Evolutionary conservation across 2,888 invertebrate genomes (phyloP).

Genomic region (Drosophila paramelanica): DNA sequence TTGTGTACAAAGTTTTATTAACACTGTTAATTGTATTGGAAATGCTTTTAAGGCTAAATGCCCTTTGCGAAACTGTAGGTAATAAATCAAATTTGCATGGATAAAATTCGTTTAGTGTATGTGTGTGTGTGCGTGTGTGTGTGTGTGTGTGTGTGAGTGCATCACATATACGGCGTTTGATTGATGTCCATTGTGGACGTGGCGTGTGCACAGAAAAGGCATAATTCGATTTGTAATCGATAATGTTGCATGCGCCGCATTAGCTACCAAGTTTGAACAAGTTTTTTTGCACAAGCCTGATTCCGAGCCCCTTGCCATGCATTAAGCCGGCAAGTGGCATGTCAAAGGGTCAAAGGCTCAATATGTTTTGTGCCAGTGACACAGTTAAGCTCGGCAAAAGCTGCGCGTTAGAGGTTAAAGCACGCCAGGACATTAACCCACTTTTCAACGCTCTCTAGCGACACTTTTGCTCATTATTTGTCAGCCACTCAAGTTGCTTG

Average conservation of each 20-base stretch:
- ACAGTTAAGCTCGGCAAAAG: slow-evolving; percentile 51
- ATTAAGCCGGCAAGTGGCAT: slow-evolving; percentile 35
- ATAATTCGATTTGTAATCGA: slow-evolving; percentile 72
- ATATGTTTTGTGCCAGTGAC: slow-evolving; percentile 69
- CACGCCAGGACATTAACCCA: slow-evolving; percentile 76
- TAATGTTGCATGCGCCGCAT: slow-evolving; percentile 37
- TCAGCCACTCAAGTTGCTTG: slow-evolving; percentile 27
- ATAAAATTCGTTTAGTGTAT: slow-evolving; percentile 1
- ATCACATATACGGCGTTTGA: slow-evolving; percentile 38
- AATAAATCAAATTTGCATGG: slow-evolving; percentile 50
- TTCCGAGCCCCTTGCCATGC: slow-evolving; percentile 15
- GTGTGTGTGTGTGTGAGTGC: not conserved
- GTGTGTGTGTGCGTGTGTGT: slow-evolving; percentile 4
- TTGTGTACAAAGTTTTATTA: not conserved
- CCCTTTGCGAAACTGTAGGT: slow-evolving; percentile 17
- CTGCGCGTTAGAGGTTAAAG: slow-evolving; percentile 65
- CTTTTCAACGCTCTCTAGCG: slow-evolving; percentile 36
- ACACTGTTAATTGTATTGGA: slow-evolving; percentile 39
- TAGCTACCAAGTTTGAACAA: slow-evolving; percentile 21
- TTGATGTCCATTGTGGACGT: slow-evolving; percentile 43
- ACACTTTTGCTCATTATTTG: slow-evolving; percentile 39
- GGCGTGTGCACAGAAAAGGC: slow-evolving; percentile 30
- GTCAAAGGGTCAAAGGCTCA: slow-evolving; percentile 46
- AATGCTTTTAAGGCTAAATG: slow-evolving; percentile 52
- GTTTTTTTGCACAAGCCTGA: not conserved